Evolutionary conservation across 1,140 invertebrate species (phyloP), one percentile per base, ranked within the genome.

Genomic region (Paracyclopina nana): DNA sequence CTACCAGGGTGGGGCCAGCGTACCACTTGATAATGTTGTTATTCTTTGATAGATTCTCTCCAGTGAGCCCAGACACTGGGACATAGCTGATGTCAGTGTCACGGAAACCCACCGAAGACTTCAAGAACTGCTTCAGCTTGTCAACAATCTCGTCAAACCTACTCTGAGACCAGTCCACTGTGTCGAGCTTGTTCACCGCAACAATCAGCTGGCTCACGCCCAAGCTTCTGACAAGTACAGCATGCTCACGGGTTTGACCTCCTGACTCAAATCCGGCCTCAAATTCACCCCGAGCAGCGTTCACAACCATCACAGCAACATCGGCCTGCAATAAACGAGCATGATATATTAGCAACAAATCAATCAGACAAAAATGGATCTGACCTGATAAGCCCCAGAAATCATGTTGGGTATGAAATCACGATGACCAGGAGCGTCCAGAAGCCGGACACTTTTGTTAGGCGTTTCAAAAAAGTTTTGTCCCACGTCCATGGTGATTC

Each of bases 331-430:
- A n/a, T 96, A 88, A 9, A 87, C 82, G 24, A 91, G 87, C 42
- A 90, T 90, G 70, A 50, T 16, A 57, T 26, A 31, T 29, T 14
- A 2, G 2, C 6, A 22, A 22, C 2, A 40, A 31, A 12, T n/a
- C n/a, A n/a, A n/a, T n/a, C n/a, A n/a, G n/a, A n/a, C n/a, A n/a
- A n/a, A n/a, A n/a, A n/a, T n/a, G n/a, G n/a, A n/a, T n/a, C n/a
- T n/a, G n/a, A n/a, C n/a, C n/a, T 50, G 31, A 54, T 31, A 51
- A 2, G 51, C 48, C 2, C 70, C 71, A 26, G 80, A 88, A 52
- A 99, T 98, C 92, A 98, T 97, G 60, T 97, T 97, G 1, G 94
- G 92, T 60, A 99, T 97, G 61, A 99, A 99, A 66, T 98, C 75
- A 78, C 69, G 90, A 64, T 99, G 94, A 0, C 94, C 94, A 2